A percentile compares a stretch with the other conserved stretches of the same genome.
Evolutionary conservation across 92 coral and sea anemone species (phyloP).

Genomic region (Porites rus): DNA sequence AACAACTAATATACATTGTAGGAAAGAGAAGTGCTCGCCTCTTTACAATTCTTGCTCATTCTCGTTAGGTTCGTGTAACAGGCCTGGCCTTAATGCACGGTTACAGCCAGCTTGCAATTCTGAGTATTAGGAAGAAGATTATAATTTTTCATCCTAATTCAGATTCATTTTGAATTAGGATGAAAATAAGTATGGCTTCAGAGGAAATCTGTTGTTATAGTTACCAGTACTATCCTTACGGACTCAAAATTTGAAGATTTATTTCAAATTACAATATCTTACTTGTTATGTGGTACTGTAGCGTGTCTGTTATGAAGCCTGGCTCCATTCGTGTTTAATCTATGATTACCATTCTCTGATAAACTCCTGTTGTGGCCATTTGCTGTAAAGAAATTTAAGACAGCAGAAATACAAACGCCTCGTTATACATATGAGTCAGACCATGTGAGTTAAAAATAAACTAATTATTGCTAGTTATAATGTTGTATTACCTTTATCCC

Average conservation of each 20-base stretch:
- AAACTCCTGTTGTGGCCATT: constrained; percentile 60
- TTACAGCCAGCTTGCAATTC: no score
- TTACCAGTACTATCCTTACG: not conserved
- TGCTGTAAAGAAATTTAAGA: not conserved
- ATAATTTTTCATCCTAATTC: no score
- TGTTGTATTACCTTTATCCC: no score
- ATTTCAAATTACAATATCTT: not conserved
- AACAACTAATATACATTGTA: no score
- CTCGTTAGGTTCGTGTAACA: no score
- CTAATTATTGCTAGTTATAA: no score
- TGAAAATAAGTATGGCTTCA: no score
- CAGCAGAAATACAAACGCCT: not conserved
- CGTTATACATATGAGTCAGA: not conserved
- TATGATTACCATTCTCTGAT: constrained; percentile 43
- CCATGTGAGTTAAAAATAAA: not conserved
- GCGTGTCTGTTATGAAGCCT: constrained; percentile 63
- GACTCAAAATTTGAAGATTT: not conserved
- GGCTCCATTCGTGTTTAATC: constrained; percentile 66
- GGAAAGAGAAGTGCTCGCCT: no score
- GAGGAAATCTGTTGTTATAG: not conserved
- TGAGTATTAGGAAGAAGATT: no score
- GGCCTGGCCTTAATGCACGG: no score
- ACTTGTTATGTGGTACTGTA: constrained; percentile 49
- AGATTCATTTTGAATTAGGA: no score
- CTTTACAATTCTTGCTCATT: no score